These are phyloP conservation scores for Vespertilio murinus DNA, from an alignment of 2,797 vertebrate species.

Conservation along the genomic window DNA sequence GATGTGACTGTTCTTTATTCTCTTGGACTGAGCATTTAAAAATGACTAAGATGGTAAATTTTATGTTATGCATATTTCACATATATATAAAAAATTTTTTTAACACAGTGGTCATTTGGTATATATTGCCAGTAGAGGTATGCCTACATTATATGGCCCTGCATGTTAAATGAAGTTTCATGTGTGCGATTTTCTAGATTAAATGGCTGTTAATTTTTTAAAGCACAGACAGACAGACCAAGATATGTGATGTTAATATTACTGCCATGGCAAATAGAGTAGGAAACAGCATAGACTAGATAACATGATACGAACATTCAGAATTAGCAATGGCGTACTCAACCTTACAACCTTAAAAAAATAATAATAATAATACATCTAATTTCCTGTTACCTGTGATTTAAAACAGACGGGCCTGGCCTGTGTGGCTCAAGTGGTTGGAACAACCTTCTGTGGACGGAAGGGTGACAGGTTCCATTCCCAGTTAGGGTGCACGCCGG, in stretches of 20 bases:
- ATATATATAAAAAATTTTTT: neutral
- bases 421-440: neutral
- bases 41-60: neutral
- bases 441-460: neutral
- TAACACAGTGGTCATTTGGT: neutral
- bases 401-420: neutral
- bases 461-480: neutral
- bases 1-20: neutral
- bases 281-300: neutral
- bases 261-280: neutral
- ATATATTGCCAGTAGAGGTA: neutral
- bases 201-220: constrained; percentile 52
- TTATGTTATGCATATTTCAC: neutral
- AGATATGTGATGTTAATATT: neutral
- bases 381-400: constrained; percentile 11
- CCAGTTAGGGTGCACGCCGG: too few relatives aligned
- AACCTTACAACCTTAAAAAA: neutral
- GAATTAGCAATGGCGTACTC: neutral
- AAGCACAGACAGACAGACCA: neutral
- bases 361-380: neutral
- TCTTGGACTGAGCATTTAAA: neutral
- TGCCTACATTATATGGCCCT: neutral
- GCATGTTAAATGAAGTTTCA: neutral
- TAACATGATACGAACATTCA: neutral
- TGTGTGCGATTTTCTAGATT: constrained; percentile 1